These are phyloP conservation scores for Corvus cornix DNA, from an alignment of 2,113 vertebrate genomes.

Conservation along the genomic window DNA sequence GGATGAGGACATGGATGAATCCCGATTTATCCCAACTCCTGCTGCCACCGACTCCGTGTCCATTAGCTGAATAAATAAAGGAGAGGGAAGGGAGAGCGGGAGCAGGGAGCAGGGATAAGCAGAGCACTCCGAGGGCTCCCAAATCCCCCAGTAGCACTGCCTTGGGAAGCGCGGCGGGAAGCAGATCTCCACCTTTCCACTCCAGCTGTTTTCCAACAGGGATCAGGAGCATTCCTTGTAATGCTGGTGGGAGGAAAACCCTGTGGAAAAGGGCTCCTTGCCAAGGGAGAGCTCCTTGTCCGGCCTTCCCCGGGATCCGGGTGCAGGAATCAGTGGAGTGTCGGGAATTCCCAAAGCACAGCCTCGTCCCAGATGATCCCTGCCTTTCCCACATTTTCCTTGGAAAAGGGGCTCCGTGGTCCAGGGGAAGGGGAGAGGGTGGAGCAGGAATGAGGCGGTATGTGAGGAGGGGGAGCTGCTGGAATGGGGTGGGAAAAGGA, in stretches of 20 bases:
- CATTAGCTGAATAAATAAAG: background rate
- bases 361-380: background rate
- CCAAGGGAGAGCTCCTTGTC: background rate
- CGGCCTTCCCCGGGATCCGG: background rate
- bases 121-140: background rate
- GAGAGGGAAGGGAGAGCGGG: background rate
- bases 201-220: background rate
- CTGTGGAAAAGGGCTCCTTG: background rate
- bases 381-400: background rate
- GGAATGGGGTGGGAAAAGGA: background rate
- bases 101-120: background rate
- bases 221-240: background rate
- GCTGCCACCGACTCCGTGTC: background rate
- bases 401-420: background rate
- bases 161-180: accelerated
- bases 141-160: accelerated
- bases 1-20: background rate
- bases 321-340: background rate
- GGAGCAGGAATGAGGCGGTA: background rate
- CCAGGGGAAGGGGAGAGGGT: accelerated
- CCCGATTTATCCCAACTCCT: background rate
- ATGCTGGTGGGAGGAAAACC: background rate
- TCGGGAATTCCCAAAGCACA: background rate
- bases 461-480: background rate
- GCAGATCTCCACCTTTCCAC: background rate